Base-by-base conservation (phyloP, 2,797 vertebrate species). In the Gallinago nigripennis region DNA sequence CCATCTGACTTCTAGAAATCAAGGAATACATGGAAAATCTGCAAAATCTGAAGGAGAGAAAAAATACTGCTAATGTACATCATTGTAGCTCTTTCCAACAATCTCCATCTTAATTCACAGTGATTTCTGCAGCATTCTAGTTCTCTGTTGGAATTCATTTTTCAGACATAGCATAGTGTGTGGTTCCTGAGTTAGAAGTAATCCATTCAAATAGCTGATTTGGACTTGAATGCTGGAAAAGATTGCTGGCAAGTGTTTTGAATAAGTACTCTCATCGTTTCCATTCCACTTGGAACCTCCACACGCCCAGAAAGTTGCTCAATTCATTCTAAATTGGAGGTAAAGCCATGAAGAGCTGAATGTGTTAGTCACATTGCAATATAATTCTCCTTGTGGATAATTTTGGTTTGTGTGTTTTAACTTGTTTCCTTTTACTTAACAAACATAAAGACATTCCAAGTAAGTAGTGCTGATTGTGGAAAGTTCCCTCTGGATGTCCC, bases 211-310 rank as follows among this genome's bases (percentile, higher is more conserved):
- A 90, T 80, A 88, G 57, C 61, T 91, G 19, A 79, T 94, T 93
- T 92, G 79, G 66, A 61, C 43, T 78, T 41, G 23, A 58, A 25
- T 71, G 24, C 57, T 96, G 91, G 92, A 95, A 92, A 97, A 94
- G 41, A 82, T 86, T 88, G 63, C 73, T 92, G 81, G 78, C 4
- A 19, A 82, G 20, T 57, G 46, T 95, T 96, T 93, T 90, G 79
- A 90, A 65, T 71, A 71, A 68, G 27, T 61, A 17, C 23, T 88
- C 92, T 94, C 78, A 75, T 90, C 0, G 60, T 84, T 95, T 91
- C 53, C 64, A 88, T 89, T 95, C 54, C 41, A 60, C 39, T 78
- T 90, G 73, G 73, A 95, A 79, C 6, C 12, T 6, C 7, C 43
- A 37, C 46, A 23, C 16, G 6, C 64, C 68, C 51, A 72, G 43